Conservation (phyloP, 92 coral and sea anemone genomes). For the Zoanthus solanderi region DNA sequence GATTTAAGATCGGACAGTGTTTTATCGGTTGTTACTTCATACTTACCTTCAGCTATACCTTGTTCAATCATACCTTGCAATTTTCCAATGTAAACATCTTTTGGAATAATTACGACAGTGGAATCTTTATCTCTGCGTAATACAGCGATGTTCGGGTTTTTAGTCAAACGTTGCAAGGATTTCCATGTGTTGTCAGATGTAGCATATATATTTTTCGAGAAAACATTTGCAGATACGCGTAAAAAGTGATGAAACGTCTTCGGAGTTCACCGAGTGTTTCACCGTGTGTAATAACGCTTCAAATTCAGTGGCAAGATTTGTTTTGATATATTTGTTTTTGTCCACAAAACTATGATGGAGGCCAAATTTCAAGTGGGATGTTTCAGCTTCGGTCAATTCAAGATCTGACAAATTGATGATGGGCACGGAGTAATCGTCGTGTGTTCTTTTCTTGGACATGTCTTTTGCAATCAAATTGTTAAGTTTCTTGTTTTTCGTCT, state of each 20-base stretch:
- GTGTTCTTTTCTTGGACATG: neutral
- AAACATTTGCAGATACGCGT: slow-evolving; percentile 4
- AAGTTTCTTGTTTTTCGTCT: slow-evolving; percentile 38
- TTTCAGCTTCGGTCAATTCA: slow-evolving; percentile 5
- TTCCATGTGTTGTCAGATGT: slow-evolving; percentile 14
- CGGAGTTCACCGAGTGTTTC: slow-evolving; percentile 1
- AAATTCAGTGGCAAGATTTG: neutral
- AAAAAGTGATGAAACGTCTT: slow-evolving; percentile 6
- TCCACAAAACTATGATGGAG: too few relatives aligned
- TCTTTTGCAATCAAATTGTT: slow-evolving; percentile 18
- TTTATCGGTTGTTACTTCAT: too few relatives aligned
- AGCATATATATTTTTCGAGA: slow-evolving; percentile 1
- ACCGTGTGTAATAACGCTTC: neutral
- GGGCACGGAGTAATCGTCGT: slow-evolving; percentile 18
- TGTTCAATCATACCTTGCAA: too few relatives aligned
- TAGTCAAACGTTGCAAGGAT: slow-evolving; percentile 17
- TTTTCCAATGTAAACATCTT: too few relatives aligned
- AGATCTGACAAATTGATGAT: slow-evolving; percentile 13
- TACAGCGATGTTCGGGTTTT: neutral
- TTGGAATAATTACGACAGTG: too few relatives aligned
- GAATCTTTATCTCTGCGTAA: too few relatives aligned
- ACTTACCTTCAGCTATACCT: too few relatives aligned
- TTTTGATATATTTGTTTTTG: neutral
- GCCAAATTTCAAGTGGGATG: neutral
- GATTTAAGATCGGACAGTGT: too few relatives aligned